Conservation (phyloP, 2,888 invertebrate genomes). For the Drosophila flavopinicola region DNA sequence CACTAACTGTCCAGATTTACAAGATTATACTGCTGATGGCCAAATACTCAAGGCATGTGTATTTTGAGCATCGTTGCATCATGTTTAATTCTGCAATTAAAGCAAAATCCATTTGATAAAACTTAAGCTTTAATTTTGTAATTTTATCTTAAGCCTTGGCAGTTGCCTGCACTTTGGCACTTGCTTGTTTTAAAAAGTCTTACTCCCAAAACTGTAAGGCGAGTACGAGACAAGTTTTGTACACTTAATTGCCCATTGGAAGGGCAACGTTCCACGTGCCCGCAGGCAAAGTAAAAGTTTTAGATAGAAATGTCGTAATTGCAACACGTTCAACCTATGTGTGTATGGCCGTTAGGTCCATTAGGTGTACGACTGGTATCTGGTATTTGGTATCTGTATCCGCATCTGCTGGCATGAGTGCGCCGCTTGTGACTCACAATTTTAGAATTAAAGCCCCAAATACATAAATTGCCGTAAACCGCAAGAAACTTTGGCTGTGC, state of each 20-base stretch:
- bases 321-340: constrained; percentile 61
- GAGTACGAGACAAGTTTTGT: constrained; percentile 33
- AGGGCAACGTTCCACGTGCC: constrained; percentile 42
- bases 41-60: too few relatives aligned
- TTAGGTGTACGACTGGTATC: constrained; percentile 55
- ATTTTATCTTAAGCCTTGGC: constrained; percentile 2
- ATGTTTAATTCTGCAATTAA: neutral
- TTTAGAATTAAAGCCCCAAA: constrained; percentile 78
- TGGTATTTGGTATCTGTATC: constrained; percentile 27
- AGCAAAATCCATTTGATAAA: neutral
- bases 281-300: constrained; percentile 64
- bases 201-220: neutral
- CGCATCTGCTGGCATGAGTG: constrained; percentile 30
- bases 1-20: too few relatives aligned
- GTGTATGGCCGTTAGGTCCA: constrained; percentile 55
- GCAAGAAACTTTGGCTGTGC: constrained; percentile 79
- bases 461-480: constrained; percentile 78
- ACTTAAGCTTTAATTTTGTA: neutral
- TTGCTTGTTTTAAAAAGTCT: neutral
- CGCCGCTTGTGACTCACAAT: constrained; percentile 77
- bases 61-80: too few relatives aligned
- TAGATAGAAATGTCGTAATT: constrained; percentile 66
- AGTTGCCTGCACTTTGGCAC: constrained; percentile 14
- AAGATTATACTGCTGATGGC: too few relatives aligned
- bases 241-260: constrained; percentile 54